phyloP scores from a whole-genome alignment of 2,888 invertebrate genomes.

The Cryptops parisi region DNA sequence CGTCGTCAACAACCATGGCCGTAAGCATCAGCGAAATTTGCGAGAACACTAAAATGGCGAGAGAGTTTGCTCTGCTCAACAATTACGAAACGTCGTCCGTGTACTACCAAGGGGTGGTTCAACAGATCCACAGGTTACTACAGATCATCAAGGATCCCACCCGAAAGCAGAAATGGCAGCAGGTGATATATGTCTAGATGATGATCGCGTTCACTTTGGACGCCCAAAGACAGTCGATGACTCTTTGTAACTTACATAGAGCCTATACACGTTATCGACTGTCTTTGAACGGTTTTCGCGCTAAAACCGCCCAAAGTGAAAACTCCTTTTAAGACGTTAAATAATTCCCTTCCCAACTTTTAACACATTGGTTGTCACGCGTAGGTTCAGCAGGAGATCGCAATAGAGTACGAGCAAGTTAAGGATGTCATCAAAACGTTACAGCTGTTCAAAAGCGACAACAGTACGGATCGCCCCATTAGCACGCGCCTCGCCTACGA shows the following conservation, averaged over 20 bases:
- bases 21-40: conserved; percentile 79
- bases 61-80: conserved; percentile 88
- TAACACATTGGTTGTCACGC: too few species aligned
- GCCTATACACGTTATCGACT: too few species aligned
- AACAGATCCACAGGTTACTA: conserved; percentile 74
- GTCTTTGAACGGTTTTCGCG: too few species aligned
- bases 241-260: too few species aligned
- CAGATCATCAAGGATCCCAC: conserved; percentile 62
- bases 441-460: conserved; percentile 57
- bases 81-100: conserved; percentile 89
- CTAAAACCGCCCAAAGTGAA: background rate
- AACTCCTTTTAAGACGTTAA: background rate
- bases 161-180: conserved; percentile 75
- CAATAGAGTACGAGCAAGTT: conserved; percentile 75
- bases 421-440: conserved; percentile 64
- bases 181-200: conserved; percentile 39
- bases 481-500: conserved; percentile 35
- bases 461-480: conserved; percentile 28
- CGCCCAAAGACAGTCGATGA: too few species aligned
- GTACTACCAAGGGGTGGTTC: conserved; percentile 83
- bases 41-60: conserved; percentile 85
- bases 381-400: conserved; percentile 76
- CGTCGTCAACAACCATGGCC: conserved; percentile 59
- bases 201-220: background rate
- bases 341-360: conserved; percentile 11